Evolutionary conservation across 2,888 invertebrate species (phyloP).

Genomic region (Hedychridium roseum): DNA sequence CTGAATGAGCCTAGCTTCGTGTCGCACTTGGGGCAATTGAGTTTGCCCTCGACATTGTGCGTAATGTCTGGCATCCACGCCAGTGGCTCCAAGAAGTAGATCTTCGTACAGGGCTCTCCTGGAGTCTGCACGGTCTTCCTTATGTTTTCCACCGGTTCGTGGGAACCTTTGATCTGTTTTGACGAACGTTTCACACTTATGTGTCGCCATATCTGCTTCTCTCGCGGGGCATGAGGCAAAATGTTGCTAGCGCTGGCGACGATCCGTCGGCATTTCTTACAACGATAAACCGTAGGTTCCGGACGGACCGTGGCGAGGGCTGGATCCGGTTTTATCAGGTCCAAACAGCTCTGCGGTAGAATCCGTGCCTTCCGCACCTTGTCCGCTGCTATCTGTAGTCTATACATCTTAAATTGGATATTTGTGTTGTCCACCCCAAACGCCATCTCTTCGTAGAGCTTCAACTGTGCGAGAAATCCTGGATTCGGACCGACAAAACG

Average conservation of each 20-base stretch:
- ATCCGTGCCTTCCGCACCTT: constrained; percentile 85
- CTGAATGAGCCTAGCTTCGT: constrained; percentile 89
- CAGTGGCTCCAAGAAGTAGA: constrained; percentile 89
- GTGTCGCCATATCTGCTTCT: constrained; percentile 66
- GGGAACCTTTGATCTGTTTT: constrained; percentile 33
- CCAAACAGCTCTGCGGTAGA: constrained; percentile 79
- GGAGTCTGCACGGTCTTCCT: constrained; percentile 33
- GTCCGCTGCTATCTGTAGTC: constrained; percentile 81
- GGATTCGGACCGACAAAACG: constrained; percentile 80
- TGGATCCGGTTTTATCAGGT: constrained; percentile 83
- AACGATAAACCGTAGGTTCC: constrained; percentile 84
- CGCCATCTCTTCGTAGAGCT: constrained; percentile 81
- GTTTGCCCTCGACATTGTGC: constrained; percentile 79
- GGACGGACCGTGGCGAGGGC: constrained; percentile 78
- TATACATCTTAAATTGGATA: constrained; percentile 77
- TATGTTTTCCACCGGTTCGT: constrained; percentile 22
- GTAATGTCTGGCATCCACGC: constrained; percentile 85
- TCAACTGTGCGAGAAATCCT: constrained; percentile 82
- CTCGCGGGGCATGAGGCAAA: constrained; percentile 73
- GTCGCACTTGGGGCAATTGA: constrained; percentile 85
- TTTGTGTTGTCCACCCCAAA: constrained; percentile 76
- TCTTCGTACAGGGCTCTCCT: constrained; percentile 71
- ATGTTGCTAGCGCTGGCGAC: constrained; percentile 84
- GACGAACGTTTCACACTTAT: constrained; percentile 52
- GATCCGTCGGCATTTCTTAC: constrained; percentile 81